Base-by-base conservation (phyloP, 53 echinoderm and acorn worm genomes). In the Apostichopus leukothele region DNA sequence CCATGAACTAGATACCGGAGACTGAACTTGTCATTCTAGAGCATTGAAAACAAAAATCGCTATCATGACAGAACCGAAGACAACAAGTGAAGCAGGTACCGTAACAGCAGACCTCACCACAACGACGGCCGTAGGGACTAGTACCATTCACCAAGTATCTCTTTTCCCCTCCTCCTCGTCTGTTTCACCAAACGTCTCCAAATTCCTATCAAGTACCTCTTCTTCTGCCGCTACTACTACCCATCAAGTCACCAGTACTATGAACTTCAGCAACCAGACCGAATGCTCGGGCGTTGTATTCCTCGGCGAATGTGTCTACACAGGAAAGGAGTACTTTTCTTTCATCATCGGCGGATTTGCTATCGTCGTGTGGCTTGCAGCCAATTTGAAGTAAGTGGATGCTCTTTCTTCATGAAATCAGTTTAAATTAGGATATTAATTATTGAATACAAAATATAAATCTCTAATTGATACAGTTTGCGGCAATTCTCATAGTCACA, bases 341-440 rank as follows among this genome's bases (percentile, higher is more conserved):
- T 91, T 95, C 76, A 51, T 74, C 11, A 60, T 86, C 59, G 91
- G 90, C 4, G 71, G 90, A 11, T 50, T 76, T 66, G 89, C 95
- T 4, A 55, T 90, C 1, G 78, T 73, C 27, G 52, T 91, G 5
- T 92, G 91, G 93, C 76, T 95, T 51, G 23, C 73, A 0, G 91
- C 93, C 11, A 91, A 95, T 79, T 79, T 88, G 14, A 71, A 91
- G 95, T 95, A 79, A 90, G 93, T 93, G 50, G 7, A 14, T 50
- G 20, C 2, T 3, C 20, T 18, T 71, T 16, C 14, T 71, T 71
- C 10, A 39, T 3, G 39, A 39, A 39, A 39, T 39, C 39, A 39
- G 39, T 39, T 39, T 39, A 39, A 3, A 3, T 2, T 39, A 39
- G 39, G 3, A 39, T 39, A 39, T 39, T 2, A 39, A 39, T 57